Conservation (phyloP, 2,797 vertebrate species). For the Peromyscus aztecus region DNA sequence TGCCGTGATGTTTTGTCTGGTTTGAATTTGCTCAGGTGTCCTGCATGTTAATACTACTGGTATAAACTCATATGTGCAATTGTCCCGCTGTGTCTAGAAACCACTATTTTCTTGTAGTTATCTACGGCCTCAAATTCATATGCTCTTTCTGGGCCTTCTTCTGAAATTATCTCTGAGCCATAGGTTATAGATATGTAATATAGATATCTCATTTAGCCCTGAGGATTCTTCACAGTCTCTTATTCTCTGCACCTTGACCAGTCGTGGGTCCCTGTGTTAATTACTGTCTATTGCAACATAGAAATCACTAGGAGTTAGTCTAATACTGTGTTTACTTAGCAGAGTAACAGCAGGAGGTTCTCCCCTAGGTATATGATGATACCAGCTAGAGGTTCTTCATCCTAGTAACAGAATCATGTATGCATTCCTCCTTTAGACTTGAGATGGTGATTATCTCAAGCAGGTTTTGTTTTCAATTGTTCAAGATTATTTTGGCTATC, state of each 20-base stretch:
- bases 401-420: too few species aligned
- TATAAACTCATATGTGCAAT: neutral
- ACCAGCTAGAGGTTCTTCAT: neutral
- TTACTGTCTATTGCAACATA: neutral
- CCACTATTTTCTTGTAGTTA: neutral
- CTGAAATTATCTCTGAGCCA: neutral
- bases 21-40: neutral
- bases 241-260: neutral
- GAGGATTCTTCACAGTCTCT: neutral
- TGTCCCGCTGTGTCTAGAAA: neutral
- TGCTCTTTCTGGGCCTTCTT: neutral
- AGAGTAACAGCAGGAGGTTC: neutral
- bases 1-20: neutral
- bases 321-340: neutral
- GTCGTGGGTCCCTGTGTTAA: too few species aligned
- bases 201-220: neutral
- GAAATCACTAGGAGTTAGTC: neutral
- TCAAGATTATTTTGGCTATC: neutral
- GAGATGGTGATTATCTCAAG: neutral
- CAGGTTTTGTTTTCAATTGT: neutral
- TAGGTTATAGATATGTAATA: neutral
- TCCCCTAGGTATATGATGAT: neutral
- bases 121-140: too few species aligned
- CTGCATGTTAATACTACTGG: too few species aligned
- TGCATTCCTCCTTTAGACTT: neutral